These are phyloP conservation scores for Cercopithecus neglectus DNA, from an alignment of 2,797 vertebrate species.

Conservation along the genomic window DNA sequence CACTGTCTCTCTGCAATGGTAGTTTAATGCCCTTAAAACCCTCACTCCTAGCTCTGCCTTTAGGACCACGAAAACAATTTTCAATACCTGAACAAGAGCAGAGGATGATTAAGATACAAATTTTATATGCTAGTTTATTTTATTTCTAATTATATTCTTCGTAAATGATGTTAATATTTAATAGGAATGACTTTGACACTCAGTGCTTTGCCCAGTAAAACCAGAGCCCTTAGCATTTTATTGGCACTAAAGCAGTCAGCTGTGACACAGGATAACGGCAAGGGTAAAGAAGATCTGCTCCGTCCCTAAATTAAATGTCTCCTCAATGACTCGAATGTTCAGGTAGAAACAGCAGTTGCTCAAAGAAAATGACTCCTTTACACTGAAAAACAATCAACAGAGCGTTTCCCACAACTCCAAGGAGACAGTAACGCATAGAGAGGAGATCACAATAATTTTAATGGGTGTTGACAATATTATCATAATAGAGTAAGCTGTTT, in stretches of 20 bases:
- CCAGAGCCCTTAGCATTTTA: constrained; percentile 71
- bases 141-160: constrained; percentile 72
- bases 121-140: constrained; percentile 69
- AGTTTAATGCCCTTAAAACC: not conserved
- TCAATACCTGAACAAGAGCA: constrained; percentile 49
- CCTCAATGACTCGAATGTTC: constrained; percentile 37
- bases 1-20: not conserved
- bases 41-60: not conserved
- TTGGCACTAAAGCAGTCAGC: constrained; percentile 73
- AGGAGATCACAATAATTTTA: constrained; percentile 45
- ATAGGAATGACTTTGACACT: constrained; percentile 71
- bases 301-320: constrained; percentile 59
- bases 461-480: constrained; percentile 1
- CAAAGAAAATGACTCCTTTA: constrained; percentile 53
- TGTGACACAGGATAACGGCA: constrained; percentile 60
- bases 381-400: constrained; percentile 38
- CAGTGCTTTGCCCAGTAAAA: constrained; percentile 60
- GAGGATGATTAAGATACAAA: constrained; percentile 72
- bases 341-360: constrained; percentile 35
- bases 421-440: not conserved
- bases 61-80: not conserved
- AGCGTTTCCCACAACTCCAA: constrained; percentile 11
- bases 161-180: constrained; percentile 76
- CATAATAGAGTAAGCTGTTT: constrained; percentile 9
- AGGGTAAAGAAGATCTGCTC: constrained; percentile 61